phyloP scores from a whole-genome alignment of 2,888 invertebrate genomes.

The Ophion costatus region DNA sequence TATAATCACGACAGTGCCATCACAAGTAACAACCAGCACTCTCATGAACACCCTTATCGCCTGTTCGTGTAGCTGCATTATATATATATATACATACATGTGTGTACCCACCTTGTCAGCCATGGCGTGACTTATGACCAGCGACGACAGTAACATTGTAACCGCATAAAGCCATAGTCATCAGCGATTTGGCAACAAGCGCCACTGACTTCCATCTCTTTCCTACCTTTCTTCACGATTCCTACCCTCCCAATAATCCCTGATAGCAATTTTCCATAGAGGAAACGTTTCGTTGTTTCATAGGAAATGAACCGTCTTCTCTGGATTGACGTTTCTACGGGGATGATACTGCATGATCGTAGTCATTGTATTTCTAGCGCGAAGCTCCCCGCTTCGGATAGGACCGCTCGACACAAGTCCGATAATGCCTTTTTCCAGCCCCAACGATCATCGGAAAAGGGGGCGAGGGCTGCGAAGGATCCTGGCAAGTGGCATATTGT shows the following conservation, averaged over 20 bases:
- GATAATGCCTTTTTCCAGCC: constrained; percentile 47
- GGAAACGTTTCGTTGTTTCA: neutral
- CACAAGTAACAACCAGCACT: constrained; percentile 73
- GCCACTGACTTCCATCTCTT: neutral
- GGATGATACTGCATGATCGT: neutral
- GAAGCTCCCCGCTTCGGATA: neutral
- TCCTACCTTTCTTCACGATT: neutral
- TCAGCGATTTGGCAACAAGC: constrained; percentile 6
- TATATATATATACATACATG: constrained; percentile 52
- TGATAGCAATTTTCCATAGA: neutral
- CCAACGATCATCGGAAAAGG: constrained; percentile 53
- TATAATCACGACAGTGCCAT: constrained; percentile 77
- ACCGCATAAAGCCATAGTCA: neutral
- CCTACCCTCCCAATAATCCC: neutral
- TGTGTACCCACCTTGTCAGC: constrained; percentile 61
- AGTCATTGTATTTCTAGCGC: constrained; percentile 39
- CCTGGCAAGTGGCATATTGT: constrained; percentile 75
- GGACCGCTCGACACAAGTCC: constrained; percentile 12
- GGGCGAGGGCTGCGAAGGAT: constrained; percentile 31
- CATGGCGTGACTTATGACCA: constrained; percentile 77
- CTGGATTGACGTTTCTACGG: neutral
- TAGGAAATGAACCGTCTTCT: neutral
- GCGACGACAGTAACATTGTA: constrained; percentile 67
- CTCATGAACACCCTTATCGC: constrained; percentile 53
- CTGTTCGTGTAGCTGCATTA: constrained; percentile 54